Evolutionary conservation across 2,888 invertebrate genomes (phyloP).

Genomic region (Aricia artaxerxes): DNA sequence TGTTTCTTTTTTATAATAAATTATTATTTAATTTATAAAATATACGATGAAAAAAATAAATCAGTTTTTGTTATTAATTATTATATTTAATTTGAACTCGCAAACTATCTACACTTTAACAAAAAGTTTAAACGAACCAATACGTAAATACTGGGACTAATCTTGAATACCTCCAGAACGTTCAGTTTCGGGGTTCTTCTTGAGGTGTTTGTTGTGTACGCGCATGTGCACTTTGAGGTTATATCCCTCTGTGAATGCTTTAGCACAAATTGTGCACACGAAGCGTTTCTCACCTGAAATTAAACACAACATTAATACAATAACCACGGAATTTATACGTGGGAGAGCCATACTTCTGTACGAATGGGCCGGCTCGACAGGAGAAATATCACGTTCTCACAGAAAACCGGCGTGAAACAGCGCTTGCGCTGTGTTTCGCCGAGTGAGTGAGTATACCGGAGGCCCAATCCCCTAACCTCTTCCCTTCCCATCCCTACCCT

Average conservation of each 20-base stretch:
- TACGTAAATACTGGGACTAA: neutral
- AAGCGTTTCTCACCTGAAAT: slow-evolving; percentile 53
- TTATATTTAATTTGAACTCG: neutral
- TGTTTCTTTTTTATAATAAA: slow-evolving; percentile 56
- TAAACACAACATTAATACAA: neutral
- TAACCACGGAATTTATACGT: no score
- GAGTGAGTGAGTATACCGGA: no score
- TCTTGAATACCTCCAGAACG: neutral
- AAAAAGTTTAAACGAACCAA: neutral
- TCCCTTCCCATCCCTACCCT: no score
- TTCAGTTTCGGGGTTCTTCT: slow-evolving; percentile 15
- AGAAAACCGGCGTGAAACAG: no score
- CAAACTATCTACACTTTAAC: neutral
- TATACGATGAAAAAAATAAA: slow-evolving; percentile 35
- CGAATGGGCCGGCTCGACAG: no score
- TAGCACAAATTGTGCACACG: slow-evolving; percentile 54
- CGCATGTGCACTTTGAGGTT: slow-evolving; percentile 59
- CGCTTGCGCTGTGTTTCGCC: no score
- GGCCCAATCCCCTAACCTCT: no score
- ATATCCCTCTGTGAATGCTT: slow-evolving; percentile 53
- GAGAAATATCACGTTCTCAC: no score
- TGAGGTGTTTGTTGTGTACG: slow-evolving; percentile 64
- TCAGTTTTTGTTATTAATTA: neutral
- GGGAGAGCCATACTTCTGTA: no score
- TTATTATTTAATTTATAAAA: slow-evolving; percentile 45